Conservation (phyloP, 1,140 invertebrate species). For the Neodiprion lecontei region DNA sequence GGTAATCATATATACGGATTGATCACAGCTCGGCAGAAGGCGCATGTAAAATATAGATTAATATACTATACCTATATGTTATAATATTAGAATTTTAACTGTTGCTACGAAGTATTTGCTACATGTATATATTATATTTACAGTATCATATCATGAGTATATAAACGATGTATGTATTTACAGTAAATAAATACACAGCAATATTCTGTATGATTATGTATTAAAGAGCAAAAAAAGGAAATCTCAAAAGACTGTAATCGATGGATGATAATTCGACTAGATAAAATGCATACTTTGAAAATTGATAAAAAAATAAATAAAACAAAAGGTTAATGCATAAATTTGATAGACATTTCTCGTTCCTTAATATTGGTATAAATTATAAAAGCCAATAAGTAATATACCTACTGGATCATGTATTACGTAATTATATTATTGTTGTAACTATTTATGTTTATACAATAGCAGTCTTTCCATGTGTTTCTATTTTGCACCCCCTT, state of each 20-base stretch:
- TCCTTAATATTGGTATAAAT: too few species aligned
- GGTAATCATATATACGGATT: slow-evolving; percentile 17
- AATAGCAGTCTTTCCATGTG: too few species aligned
- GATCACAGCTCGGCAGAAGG: slow-evolving; percentile 59
- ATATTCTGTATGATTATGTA: not conserved
- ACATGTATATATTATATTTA: slow-evolving; percentile 2
- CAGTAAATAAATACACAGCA: slow-evolving; percentile 10
- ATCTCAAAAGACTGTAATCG: not conserved
- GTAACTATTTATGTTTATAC: too few species aligned
- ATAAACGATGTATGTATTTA: not conserved
- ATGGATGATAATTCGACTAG: too few species aligned
- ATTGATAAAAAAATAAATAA: too few species aligned
- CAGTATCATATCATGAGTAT: not conserved
- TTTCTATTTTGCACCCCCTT: too few species aligned
- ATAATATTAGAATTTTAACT: slow-evolving; percentile 10
- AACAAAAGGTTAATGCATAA: too few species aligned
- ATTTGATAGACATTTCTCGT: too few species aligned
- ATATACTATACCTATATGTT: slow-evolving; percentile 14
- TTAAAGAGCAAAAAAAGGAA: not conserved
- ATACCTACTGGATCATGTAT: too few species aligned
- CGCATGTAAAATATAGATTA: slow-evolving; percentile 38
- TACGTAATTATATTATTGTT: too few species aligned
- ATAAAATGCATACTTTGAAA: too few species aligned
- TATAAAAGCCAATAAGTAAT: too few species aligned
- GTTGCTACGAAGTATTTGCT: slow-evolving; percentile 19